Conservation (phyloP, 2,113 vertebrate species). For the Phocoena phocoena region DNA sequence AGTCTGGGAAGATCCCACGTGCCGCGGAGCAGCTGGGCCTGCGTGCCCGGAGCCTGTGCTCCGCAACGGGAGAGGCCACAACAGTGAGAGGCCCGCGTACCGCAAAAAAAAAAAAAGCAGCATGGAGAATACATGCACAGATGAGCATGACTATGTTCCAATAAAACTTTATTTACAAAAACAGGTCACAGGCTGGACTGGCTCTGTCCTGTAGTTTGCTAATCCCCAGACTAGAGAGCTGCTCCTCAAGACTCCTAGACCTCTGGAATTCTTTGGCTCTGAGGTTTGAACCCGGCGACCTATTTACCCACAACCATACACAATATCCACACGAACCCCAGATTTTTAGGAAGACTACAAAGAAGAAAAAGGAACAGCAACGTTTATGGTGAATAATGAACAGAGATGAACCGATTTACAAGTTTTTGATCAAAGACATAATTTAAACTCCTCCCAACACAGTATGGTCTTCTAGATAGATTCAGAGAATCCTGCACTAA, state of each 20-base stretch:
- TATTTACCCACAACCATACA: neutral
- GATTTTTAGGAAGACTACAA: neutral
- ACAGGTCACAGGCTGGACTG: neutral
- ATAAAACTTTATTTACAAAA: slow-evolving; percentile 19
- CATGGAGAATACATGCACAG: neutral
- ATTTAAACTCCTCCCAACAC: neutral
- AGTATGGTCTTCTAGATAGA: neutral
- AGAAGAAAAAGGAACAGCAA: neutral
- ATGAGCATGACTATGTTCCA: neutral
- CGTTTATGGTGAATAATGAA: neutral
- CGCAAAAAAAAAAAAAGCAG: neutral
- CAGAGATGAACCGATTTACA: neutral
- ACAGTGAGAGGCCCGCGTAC: too few species aligned
- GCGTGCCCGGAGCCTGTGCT: too few species aligned
- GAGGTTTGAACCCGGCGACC: neutral
- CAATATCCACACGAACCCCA: neutral
- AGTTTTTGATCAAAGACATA: neutral
- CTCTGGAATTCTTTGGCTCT: neutral
- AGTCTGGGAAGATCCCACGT: too few species aligned
- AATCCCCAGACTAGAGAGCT: neutral
- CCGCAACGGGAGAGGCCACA: too few species aligned
- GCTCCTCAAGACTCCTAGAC: neutral
- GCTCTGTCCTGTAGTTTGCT: neutral
- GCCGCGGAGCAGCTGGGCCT: too few species aligned
- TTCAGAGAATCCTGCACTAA: neutral